Evolutionary conservation across 2,888 invertebrate species (phyloP).

Genomic region (Drosophila leonis): DNA sequence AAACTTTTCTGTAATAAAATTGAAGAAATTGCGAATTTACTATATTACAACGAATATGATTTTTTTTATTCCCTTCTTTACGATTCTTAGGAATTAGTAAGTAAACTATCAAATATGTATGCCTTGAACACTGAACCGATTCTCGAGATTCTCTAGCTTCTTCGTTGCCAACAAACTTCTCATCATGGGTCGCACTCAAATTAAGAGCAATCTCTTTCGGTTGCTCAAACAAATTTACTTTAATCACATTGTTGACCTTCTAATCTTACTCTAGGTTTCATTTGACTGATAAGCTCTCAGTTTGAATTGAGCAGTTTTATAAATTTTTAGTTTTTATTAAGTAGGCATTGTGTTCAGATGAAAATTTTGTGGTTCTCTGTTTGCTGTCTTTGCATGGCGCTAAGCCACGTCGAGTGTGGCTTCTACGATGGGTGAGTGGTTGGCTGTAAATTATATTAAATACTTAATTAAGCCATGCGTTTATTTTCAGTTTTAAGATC

Average conservation of each 20-base stretch:
- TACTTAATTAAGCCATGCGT: too few relatives aligned
- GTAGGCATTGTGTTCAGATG: constrained; percentile 50
- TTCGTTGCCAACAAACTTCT: not conserved
- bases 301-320: not conserved
- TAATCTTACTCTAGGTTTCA: not conserved
- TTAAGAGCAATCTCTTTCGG: not conserved
- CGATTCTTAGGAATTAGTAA: too few relatives aligned
- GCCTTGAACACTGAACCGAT: not conserved
- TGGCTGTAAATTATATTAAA: fast-evolving
- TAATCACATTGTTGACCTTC: not conserved
- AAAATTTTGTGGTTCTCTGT: constrained; percentile 22
- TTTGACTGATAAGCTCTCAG: not conserved
- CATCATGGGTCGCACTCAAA: not conserved
- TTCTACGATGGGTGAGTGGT: constrained; percentile 61
- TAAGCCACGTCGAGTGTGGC: constrained; percentile 24
- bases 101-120: not conserved
- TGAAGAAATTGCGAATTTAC: not conserved
- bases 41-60: not conserved
- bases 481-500: constrained; percentile 67
- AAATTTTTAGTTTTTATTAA: constrained; percentile 16
- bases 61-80: too few relatives aligned
- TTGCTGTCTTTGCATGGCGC: constrained; percentile 17
- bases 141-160: too few relatives aligned
- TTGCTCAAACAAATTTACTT: not conserved
- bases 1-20: not conserved